A percentile compares a stretch with the other conserved stretches of the same genome.
These are phyloP conservation scores for Drosophila eugracilis DNA, from an alignment of 1,140 invertebrate genomes.

Conservation along the genomic window DNA sequence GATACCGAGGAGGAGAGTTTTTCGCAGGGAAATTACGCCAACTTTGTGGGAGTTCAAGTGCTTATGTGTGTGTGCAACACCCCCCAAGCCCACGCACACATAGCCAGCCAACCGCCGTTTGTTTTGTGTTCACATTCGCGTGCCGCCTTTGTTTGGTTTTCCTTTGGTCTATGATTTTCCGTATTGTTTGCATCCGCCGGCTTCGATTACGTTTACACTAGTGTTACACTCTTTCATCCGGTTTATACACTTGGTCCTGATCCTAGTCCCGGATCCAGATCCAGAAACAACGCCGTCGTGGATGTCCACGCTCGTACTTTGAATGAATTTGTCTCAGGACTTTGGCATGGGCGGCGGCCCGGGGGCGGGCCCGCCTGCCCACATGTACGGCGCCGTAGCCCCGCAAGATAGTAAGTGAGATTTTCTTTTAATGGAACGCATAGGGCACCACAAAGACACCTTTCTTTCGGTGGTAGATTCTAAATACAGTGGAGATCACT, in stretches of 20 bases:
- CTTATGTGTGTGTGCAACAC: slow-evolving; percentile 56
- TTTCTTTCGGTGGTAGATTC: too few relatives aligned
- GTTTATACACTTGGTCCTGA: too few relatives aligned
- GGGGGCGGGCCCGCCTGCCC: slow-evolving; percentile 70
- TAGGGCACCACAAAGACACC: not conserved
- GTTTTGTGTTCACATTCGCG: slow-evolving; percentile 74
- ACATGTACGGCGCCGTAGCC: slow-evolving; percentile 83
- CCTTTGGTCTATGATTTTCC: slow-evolving; percentile 9
- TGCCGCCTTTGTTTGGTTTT: slow-evolving; percentile 50
- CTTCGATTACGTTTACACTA: slow-evolving; percentile 24
- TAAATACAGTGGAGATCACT: too few relatives aligned
- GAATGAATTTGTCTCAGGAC: slow-evolving; percentile 83
- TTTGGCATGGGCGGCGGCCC: slow-evolving; percentile 85
- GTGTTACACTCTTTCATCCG: too few relatives aligned
- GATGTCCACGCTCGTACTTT: slow-evolving; percentile 81
- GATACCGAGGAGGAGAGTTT: slow-evolving; percentile 21
- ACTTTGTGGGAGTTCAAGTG: slow-evolving; percentile 78
- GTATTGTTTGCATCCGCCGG: slow-evolving; percentile 16
- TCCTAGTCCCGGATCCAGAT: slow-evolving; percentile 53
- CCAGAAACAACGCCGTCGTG: slow-evolving; percentile 83
- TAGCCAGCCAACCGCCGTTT: slow-evolving; percentile 41
- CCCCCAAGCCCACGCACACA: slow-evolving; percentile 61
- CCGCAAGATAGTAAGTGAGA: slow-evolving; percentile 84
- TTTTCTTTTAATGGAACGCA: too few relatives aligned
- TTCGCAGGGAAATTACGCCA: slow-evolving; percentile 61